Conservation (phyloP, 2,113 vertebrate species). For the Gnathonemus echidnorhynchus region DNA sequence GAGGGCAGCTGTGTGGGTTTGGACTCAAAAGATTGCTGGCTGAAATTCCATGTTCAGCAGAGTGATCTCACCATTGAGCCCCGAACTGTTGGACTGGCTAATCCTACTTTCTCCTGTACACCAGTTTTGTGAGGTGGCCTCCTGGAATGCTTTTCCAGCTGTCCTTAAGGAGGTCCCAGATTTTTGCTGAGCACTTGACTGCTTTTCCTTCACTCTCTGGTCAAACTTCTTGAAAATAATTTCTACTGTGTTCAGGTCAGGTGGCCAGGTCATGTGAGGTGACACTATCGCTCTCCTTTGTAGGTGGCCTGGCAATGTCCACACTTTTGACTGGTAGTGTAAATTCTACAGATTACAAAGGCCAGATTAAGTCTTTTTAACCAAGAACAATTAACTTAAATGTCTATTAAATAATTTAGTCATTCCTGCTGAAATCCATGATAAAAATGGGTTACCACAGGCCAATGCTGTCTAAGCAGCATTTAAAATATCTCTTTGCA, state of each 20-base stretch:
- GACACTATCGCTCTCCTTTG: neutral
- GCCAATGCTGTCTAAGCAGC: neutral
- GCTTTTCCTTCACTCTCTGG: neutral
- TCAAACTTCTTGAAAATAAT: neutral
- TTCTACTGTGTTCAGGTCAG: neutral
- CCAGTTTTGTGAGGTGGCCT: neutral
- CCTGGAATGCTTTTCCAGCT: neutral
- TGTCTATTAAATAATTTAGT: neutral
- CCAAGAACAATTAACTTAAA: neutral
- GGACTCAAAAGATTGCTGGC: neutral
- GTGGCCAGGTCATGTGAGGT: neutral
- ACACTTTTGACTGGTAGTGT: neutral
- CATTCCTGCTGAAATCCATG: neutral
- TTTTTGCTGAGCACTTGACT: neutral
- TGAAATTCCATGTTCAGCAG: neutral
- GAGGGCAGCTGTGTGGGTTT: neutral
- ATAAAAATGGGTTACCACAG: neutral
- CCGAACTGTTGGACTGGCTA: neutral
- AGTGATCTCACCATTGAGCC: neutral
- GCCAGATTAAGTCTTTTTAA: neutral
- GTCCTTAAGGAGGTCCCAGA: neutral
- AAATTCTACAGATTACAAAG: neutral
- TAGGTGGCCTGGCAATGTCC: neutral
- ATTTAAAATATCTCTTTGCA: neutral
- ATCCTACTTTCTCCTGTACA: neutral